phyloP scores from a whole-genome alignment of 2,888 invertebrate genomes.

The Cylloceria caligata region DNA sequence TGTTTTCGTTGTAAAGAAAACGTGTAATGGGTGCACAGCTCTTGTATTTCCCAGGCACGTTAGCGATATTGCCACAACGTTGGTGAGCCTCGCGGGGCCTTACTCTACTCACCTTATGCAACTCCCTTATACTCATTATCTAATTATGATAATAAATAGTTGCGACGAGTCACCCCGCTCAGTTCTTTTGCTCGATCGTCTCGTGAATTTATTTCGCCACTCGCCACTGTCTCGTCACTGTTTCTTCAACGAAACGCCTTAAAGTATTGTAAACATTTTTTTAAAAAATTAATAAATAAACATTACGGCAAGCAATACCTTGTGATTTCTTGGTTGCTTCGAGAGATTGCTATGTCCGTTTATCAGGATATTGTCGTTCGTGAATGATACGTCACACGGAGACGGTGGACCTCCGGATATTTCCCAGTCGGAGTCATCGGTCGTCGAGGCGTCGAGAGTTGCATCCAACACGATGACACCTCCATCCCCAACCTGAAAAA shows the following conservation, averaged over 20 bases:
- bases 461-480: conserved; percentile 88
- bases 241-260: background rate
- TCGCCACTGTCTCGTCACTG: too few relatives aligned
- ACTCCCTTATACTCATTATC: conserved; percentile 50
- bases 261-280: background rate
- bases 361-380: conserved; percentile 95
- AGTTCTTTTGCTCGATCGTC: conserved; percentile 10
- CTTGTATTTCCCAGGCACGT: conserved; percentile 58
- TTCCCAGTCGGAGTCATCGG: conserved; percentile 87
- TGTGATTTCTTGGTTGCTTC: conserved; percentile 87
- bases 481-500: conserved; percentile 87
- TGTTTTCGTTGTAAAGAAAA: conserved; percentile 42
- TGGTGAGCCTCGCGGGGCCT: conserved; percentile 29
- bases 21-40: conserved; percentile 40
- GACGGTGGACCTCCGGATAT: conserved; percentile 89
- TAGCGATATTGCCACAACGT: conserved; percentile 43
- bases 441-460: conserved; percentile 87
- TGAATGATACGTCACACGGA: conserved; percentile 93
- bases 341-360: conserved; percentile 95
- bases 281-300: too few relatives aligned
- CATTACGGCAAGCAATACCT: conserved; percentile 84
- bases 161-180: conserved; percentile 37
- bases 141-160: conserved; percentile 66
- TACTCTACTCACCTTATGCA: conserved; percentile 48
- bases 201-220: conserved; percentile 49